Percentiles rank a stretch among this genome's conserved stretches.
Conservation (phyloP, 1,140 invertebrate genomes). For the Myzus persicae region DNA sequence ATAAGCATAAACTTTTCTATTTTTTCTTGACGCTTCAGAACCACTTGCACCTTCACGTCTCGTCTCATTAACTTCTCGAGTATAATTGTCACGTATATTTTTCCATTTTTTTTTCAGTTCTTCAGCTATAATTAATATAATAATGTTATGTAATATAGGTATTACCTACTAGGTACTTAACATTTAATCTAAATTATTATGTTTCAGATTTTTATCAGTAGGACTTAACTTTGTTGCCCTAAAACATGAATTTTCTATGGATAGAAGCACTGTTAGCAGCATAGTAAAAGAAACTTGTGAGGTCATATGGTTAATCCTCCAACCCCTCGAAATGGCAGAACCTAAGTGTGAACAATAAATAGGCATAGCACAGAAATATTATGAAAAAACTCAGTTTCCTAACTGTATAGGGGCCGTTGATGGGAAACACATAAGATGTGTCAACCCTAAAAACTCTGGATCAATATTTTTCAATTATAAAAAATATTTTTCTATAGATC, state of each 20-base stretch:
- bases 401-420: not conserved
- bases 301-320: not conserved
- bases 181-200: not conserved
- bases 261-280: not conserved
- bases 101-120: not conserved
- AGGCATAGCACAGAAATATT: not conserved
- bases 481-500: slow-evolving; percentile 54
- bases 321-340: not conserved
- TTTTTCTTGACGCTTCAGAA: not conserved
- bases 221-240: not conserved
- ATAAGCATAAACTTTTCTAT: not conserved
- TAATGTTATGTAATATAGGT: too few species aligned
- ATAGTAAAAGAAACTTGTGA: slow-evolving; percentile 13
- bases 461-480: slow-evolving; percentile 52
- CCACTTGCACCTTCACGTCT: not conserved
- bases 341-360: not conserved
- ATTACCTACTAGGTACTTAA: not conserved
- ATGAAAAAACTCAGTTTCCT: slow-evolving; percentile 1
- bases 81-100: not conserved
- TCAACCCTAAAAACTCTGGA: not conserved
- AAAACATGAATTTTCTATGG: not conserved
- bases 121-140: not conserved
- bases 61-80: not conserved
- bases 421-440: slow-evolving; percentile 53
- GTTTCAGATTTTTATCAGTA: not conserved